Evolutionary conservation across 2,797 vertebrate genomes (phyloP), one percentile per base, ranked within the genome.

Genomic region (Hafferia zeledoni): DNA sequence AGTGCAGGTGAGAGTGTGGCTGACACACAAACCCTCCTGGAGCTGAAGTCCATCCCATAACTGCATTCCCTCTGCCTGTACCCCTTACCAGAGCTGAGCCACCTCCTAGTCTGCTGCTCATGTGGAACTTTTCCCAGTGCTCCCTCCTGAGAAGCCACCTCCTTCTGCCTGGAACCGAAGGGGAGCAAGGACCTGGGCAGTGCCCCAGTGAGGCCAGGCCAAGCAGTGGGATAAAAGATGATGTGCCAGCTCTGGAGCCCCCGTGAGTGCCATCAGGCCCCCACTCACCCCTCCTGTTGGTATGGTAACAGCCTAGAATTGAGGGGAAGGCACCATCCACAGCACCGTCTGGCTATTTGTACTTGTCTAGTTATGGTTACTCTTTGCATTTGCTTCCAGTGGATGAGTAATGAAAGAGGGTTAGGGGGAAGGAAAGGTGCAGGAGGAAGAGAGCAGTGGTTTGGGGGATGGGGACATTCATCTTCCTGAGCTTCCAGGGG

Each of bases 361-460:
- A 98, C 98, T 99, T 99, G 99, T 99, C 99, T 99, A 98, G 99
- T 99, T 99, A 99, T 98, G 97, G 98, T 98, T 98, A 98, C 98
- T 98, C 98, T 98, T 98, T 98, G 98, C 97, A 97, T 98, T 98
- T 98, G 98, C 98, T 97, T 97, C 96, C 97, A 98, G 98, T 98
- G 98, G 98, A 98, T 99, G 99, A 99, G 98, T 99, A 98, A 99
- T 99, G 98, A 98, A 98, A 97, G 97, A 97, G 96, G 98, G 97
- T 91, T 95, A 94, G 97, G 97, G 96, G 94, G 97, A 96, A 88
- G 97, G 98, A 98, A 97, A 98, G 98, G 98, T 96, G 97, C 96
- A 97, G 97, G 97, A 97, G 96, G 96, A 85, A 93, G 98, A 97
- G 96, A 97, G 97, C 96, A 93, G 98, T 98, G 99, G 99, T 99